Conservation (phyloP, 2,797 vertebrate genomes). For the Liasis olivaceus region DNA sequence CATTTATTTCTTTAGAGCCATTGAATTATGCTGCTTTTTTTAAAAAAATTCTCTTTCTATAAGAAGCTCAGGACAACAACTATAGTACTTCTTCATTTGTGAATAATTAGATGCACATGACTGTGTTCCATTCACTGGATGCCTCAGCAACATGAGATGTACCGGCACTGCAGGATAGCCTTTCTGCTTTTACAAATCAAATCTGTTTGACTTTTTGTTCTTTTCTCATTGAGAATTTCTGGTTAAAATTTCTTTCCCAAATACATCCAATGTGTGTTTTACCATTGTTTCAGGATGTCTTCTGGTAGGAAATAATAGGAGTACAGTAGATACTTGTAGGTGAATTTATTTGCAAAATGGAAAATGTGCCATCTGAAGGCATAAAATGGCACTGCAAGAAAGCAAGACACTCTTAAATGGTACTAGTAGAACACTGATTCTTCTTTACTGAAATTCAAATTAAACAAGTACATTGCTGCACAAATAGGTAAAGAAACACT, state of each 20-base stretch:
- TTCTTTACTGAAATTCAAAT: neutral
- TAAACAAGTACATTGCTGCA: neutral
- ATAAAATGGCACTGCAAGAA: neutral
- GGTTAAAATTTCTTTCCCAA: neutral
- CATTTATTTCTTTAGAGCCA: neutral
- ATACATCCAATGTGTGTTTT: neutral
- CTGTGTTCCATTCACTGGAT: neutral
- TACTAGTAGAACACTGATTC: neutral
- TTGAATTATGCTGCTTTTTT: neutral
- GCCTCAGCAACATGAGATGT: neutral
- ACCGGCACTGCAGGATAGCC: neutral
- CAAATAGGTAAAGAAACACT: conserved; percentile 19
- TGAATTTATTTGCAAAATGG: neutral
- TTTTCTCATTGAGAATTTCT: neutral
- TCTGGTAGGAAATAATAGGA: neutral
- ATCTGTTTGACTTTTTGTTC: neutral
- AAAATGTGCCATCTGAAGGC: conserved; percentile 66
- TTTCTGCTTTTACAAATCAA: neutral
- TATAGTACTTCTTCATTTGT: neutral
- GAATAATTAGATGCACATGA: neutral
- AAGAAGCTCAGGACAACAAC: neutral
- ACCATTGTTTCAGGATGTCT: neutral
- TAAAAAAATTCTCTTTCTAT: neutral
- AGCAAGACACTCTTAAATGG: neutral
- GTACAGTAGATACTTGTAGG: neutral